These are phyloP conservation scores for Frankliniella fusca DNA, from an alignment of 2,888 invertebrate genomes.

Conservation along the genomic window DNA sequence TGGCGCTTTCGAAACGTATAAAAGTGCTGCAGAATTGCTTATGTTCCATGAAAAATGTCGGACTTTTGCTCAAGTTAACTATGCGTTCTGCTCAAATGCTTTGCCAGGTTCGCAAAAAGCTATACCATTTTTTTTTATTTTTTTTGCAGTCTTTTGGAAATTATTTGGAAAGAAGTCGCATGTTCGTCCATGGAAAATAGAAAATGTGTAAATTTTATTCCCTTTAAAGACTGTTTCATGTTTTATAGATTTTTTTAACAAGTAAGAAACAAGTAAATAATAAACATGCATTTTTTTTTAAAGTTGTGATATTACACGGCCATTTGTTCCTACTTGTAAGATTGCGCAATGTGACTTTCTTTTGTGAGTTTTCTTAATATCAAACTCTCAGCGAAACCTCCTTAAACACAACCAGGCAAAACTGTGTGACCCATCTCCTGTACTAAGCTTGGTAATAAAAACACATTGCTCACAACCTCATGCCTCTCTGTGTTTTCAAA, in stretches of 20 bases:
- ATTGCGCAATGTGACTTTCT: too few species aligned
- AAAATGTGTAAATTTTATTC: not conserved
- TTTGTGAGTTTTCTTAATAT: too few species aligned
- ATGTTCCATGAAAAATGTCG: not conserved
- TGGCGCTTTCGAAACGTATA: not conserved
- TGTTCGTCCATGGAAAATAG: not conserved
- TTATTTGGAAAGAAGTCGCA: not conserved
- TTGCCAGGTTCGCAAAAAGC: not conserved
- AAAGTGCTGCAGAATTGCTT: not conserved
- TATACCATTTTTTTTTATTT: not conserved
- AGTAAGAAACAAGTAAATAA: not conserved
- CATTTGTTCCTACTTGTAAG: not conserved
- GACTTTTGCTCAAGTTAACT: not conserved
- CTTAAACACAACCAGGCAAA: too few species aligned
- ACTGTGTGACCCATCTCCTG: too few species aligned
- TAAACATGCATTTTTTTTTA: not conserved
- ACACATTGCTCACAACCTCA: too few species aligned
- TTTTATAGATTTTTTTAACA: not conserved
- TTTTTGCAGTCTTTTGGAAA: not conserved
- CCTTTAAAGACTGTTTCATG: constrained; percentile 15
- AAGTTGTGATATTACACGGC: not conserved
- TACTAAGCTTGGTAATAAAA: too few species aligned
- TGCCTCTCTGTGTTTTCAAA: too few species aligned
- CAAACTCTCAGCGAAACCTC: too few species aligned
- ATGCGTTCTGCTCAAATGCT: not conserved